Evolutionary conservation across 2,888 invertebrate species (phyloP).

Genomic region (Rugalucina vietnamica): DNA sequence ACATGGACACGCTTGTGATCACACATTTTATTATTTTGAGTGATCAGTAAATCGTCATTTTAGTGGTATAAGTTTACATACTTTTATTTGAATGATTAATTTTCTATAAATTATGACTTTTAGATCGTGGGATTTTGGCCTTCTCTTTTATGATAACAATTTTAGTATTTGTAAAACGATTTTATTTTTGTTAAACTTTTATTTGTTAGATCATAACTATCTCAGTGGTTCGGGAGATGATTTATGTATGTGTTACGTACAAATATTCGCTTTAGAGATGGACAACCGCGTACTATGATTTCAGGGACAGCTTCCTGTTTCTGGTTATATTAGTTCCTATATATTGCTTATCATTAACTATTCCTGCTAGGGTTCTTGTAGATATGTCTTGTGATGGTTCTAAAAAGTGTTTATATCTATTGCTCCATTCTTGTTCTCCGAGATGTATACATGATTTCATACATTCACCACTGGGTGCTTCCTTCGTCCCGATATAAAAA

Average conservation of each 20-base stretch:
- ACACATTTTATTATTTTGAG: neutral
- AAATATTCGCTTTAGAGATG: neutral
- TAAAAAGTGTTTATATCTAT: too few relatives aligned
- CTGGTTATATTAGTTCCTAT: too few relatives aligned
- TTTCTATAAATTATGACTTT: slow-evolving; percentile 1
- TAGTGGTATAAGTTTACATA: slow-evolving; percentile 3
- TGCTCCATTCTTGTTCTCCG: too few relatives aligned
- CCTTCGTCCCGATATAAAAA: too few relatives aligned
- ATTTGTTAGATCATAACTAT: neutral
- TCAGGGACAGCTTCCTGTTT: too few relatives aligned
- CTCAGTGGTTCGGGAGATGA: neutral
- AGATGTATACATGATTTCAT: too few relatives aligned
- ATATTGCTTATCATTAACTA: too few relatives aligned
- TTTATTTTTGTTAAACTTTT: neutral
- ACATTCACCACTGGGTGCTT: too few relatives aligned
- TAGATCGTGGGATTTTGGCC: slow-evolving; percentile 8
- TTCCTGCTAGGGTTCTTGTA: too few relatives aligned
- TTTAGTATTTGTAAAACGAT: slow-evolving; percentile 6
- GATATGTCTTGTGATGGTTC: too few relatives aligned
- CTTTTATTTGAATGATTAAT: slow-evolving; percentile 5
- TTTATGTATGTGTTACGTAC: neutral
- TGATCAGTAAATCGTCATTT: neutral
- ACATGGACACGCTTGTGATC: neutral
- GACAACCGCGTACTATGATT: too few relatives aligned
- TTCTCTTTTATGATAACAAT: neutral